Conservation (phyloP, 2,888 invertebrate genomes). For the Gastrophysa polygoni region DNA sequence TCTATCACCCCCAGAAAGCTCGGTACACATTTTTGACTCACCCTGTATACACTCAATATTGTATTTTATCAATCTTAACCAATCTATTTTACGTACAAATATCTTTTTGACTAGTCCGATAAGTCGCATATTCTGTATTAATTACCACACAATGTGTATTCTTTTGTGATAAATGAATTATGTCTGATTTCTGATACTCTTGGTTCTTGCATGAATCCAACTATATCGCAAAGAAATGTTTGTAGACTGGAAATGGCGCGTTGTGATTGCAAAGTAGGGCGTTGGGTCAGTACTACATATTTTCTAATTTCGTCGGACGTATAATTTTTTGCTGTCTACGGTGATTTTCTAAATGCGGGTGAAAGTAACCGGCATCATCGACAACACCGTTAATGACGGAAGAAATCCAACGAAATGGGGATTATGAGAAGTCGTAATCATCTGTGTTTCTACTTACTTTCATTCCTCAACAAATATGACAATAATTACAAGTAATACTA, state of each 20-base stretch:
- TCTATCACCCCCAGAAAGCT: too few relatives aligned
- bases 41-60: too few relatives aligned
- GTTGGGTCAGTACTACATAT: slow-evolving; percentile 34
- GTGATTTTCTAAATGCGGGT: slow-evolving; percentile 39
- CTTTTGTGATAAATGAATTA: too few relatives aligned
- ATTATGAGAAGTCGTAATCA: background rate
- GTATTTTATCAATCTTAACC: too few relatives aligned
- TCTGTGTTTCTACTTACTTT: background rate
- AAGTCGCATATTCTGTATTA: too few relatives aligned
- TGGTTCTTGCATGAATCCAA: too few relatives aligned
- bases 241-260: background rate
- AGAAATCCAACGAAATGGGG: background rate
- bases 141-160: too few relatives aligned
- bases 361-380: slow-evolving; percentile 32
- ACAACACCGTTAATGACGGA: slow-evolving; percentile 21
- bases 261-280: slow-evolving; percentile 33
- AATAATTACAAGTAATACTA: too few relatives aligned
- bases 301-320: slow-evolving; percentile 36
- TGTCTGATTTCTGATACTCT: too few relatives aligned
- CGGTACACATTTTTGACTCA: too few relatives aligned
- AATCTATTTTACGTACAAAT: too few relatives aligned
- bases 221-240: background rate
- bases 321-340: slow-evolving; percentile 35
- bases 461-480: background rate
- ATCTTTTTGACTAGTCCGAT: too few relatives aligned